These are phyloP conservation scores for Benitochromis conjunctus DNA, from an alignment of 2,113 vertebrate species.

Conservation along the genomic window DNA sequence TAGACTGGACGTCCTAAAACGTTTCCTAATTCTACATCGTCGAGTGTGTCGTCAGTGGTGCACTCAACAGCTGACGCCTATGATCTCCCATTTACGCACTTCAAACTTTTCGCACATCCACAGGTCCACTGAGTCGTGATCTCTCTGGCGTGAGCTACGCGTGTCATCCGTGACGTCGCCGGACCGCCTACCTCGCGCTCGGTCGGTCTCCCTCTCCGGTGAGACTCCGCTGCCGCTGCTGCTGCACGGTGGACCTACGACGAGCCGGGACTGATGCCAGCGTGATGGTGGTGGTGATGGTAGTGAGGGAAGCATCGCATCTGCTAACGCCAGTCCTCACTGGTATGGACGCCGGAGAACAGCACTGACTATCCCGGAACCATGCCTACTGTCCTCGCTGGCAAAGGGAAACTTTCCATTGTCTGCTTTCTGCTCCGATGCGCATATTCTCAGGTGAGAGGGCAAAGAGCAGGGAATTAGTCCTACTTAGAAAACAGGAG, in stretches of 20 bases:
- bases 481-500: not conserved
- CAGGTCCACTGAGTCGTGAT: conserved; percentile 47
- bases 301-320: not conserved
- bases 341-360: conserved; percentile 65
- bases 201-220: conserved; percentile 13
- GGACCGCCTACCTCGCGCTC: conserved; percentile 39
- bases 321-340: conserved; percentile 11
- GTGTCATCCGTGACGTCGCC: conserved; percentile 58
- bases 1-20: not conserved
- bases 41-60: not conserved
- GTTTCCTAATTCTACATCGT: not conserved
- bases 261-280: not conserved
- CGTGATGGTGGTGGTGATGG: not conserved
- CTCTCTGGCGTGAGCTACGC: conserved; percentile 2
- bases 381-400: conserved; percentile 69
- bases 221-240: not conserved
- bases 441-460: conserved; percentile 69
- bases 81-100: not conserved
- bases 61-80: not conserved
- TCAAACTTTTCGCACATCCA: not conserved
- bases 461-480: not conserved
- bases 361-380: conserved; percentile 61
- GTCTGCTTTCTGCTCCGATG: conserved; percentile 66
- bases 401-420: conserved; percentile 69
- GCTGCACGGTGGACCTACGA: not conserved